phyloP scores from a whole-genome alignment of 2,888 invertebrate species.

The Dryomyza anilis region DNA sequence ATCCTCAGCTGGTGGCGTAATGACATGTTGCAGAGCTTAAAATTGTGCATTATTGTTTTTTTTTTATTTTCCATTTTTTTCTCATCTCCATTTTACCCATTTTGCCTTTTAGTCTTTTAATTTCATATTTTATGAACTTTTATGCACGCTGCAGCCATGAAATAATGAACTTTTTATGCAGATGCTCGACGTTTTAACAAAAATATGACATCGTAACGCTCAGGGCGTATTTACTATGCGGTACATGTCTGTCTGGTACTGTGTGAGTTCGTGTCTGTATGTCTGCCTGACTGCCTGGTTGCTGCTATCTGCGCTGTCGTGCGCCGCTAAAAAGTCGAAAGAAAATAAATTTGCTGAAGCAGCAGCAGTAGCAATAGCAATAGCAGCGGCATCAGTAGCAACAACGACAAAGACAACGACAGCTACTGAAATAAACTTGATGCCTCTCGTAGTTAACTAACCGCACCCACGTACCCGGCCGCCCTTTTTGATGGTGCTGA shows the following conservation, averaged over 20 bases:
- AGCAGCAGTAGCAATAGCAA: constrained; percentile 1
- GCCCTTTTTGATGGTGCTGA: neutral
- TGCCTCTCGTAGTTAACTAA: constrained; percentile 18
- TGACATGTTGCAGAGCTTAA: constrained; percentile 8
- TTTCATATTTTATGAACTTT: constrained; percentile 22
- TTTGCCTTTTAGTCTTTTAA: neutral
- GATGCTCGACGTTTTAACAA: constrained; percentile 1
- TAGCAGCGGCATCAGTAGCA: neutral
- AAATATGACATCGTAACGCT: constrained; percentile 18
- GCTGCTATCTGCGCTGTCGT: constrained; percentile 4
- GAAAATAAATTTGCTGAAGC: constrained; percentile 19
- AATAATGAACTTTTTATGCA: constrained; percentile 24
- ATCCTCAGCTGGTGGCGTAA: neutral
- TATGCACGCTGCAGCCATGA: constrained; percentile 12
- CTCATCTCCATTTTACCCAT: neutral
- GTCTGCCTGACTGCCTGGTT: neutral
- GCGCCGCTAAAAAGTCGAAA: constrained; percentile 12
- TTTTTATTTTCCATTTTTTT: neutral
- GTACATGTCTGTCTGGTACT: neutral
- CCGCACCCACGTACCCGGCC: constrained; percentile 5
- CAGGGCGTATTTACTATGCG: neutral
- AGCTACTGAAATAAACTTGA: constrained; percentile 15
- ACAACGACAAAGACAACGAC: neutral
- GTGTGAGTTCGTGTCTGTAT: neutral
- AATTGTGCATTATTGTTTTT: neutral